Conservation (phyloP, 2,888 invertebrate genomes). For the Cotesia congregata region DNA sequence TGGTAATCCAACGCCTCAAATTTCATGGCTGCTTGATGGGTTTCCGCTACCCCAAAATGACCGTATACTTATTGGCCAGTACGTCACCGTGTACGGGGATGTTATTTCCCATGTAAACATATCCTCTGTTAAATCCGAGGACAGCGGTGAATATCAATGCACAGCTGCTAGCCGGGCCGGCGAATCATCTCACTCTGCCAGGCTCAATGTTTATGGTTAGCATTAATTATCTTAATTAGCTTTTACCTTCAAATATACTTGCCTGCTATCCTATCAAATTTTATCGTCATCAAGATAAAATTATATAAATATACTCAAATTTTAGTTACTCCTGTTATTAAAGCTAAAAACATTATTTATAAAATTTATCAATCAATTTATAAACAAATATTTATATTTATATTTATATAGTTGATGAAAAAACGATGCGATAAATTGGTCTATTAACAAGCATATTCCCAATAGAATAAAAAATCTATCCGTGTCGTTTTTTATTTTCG, state of each 20-base stretch:
- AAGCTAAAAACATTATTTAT: too few relatives aligned
- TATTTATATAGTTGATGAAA: not conserved
- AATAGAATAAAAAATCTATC: constrained; percentile 15
- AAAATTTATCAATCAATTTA: not conserved
- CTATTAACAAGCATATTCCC: not conserved
- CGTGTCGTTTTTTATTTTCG: constrained; percentile 22
- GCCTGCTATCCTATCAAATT: too few relatives aligned
- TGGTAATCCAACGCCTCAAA: constrained; percentile 93
- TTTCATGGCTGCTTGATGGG: constrained; percentile 91
- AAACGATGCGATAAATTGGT: constrained; percentile 11
- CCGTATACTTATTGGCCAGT: constrained; percentile 71
- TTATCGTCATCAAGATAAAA: too few relatives aligned
- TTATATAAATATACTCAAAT: too few relatives aligned
- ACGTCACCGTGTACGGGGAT: constrained; percentile 72
- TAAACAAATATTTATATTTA: not conserved
- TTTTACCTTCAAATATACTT: not conserved
- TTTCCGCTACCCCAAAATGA: constrained; percentile 85
- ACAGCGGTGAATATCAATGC: constrained; percentile 74
- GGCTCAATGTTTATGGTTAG: constrained; percentile 75
- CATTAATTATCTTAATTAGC: constrained; percentile 24
- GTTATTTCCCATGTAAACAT: constrained; percentile 72
- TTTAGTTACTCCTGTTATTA: too few relatives aligned
- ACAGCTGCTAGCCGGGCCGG: constrained; percentile 72
- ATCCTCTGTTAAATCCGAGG: constrained; percentile 70
- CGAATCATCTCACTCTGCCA: constrained; percentile 69